Percentiles rank a stretch among this genome's conserved stretches.
phyloP scores from a whole-genome alignment of 2,888 invertebrate genomes.

The Sepiola atlantica region DNA sequence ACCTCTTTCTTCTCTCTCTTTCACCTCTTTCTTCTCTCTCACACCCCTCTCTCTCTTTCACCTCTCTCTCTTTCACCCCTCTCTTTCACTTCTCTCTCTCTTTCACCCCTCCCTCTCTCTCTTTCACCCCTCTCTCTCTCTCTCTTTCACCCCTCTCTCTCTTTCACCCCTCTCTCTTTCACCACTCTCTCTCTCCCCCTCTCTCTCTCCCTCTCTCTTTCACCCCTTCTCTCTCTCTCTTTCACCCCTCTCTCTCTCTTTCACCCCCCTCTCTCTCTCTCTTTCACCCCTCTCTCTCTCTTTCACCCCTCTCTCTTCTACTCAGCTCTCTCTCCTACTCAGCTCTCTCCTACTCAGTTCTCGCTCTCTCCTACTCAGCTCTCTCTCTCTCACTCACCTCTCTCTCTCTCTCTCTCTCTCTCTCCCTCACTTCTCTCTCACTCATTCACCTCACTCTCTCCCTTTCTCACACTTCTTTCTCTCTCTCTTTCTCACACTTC shows the following conservation, averaged over 20 bases:
- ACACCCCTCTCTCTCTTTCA: no score
- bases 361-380: no score
- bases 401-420: not conserved
- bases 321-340: not conserved
- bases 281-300: not conserved
- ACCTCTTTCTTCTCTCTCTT: not conserved
- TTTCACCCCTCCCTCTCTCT: not conserved
- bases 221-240: no score
- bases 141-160: not conserved
- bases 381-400: no score
- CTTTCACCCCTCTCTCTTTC: not conserved
- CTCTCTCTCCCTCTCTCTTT: not conserved
- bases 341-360: no score
- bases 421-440: no score
- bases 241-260: not conserved
- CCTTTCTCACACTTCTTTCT: constrained; percentile 41
- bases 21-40: not conserved
- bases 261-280: not conserved
- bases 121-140: not conserved
- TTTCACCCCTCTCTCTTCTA: not conserved
- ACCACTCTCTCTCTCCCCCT: not conserved
- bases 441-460: not conserved
- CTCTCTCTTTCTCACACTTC: not conserved
- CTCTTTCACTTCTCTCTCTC: not conserved
- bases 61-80: not conserved